A percentile compares a stretch with the other conserved stretches of the same genome.
Evolutionary conservation across 2,888 invertebrate genomes (phyloP).

Genomic region (Muscina levida): DNA sequence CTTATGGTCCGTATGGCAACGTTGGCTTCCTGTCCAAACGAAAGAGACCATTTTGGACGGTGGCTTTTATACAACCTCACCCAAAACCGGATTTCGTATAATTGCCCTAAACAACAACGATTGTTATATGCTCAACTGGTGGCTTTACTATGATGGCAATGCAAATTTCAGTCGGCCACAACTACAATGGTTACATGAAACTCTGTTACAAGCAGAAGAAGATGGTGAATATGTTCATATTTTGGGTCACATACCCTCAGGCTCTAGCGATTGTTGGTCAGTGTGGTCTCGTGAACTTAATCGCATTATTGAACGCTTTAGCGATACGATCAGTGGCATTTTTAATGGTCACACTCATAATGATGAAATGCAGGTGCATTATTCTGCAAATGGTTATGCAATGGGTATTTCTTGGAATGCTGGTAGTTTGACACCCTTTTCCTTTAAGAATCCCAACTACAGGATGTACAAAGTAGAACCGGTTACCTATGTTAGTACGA

Average conservation of each 20-base stretch:
- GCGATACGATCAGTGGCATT: conserved; percentile 87
- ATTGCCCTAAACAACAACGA: conserved; percentile 91
- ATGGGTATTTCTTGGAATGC: conserved; percentile 89
- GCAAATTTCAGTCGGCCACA: conserved; percentile 85
- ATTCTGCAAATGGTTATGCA: conserved; percentile 80
- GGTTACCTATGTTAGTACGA: conserved; percentile 81
- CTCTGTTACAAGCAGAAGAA: conserved; percentile 86
- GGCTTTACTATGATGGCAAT: conserved; percentile 86
- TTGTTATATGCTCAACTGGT: conserved; percentile 81
- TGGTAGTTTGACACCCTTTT: conserved; percentile 88
- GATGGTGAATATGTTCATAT: conserved; percentile 90
- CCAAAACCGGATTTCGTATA: conserved; percentile 86
- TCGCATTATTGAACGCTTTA: conserved; percentile 86
- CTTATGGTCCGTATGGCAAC: conserved; percentile 85
- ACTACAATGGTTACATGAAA: conserved; percentile 89
- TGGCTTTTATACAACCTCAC: conserved; percentile 88
- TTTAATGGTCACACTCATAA: conserved; percentile 92
- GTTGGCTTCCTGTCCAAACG: conserved; percentile 84
- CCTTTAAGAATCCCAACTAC: conserved; percentile 90
- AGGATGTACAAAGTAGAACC: conserved; percentile 87
- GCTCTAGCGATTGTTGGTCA: conserved; percentile 84
- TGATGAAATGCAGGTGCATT: conserved; percentile 88
- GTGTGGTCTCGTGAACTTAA: conserved; percentile 88
- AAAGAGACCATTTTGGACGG: conserved; percentile 83
- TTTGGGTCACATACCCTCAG: conserved; percentile 90